Evolutionary conservation across 1,140 invertebrate genomes (phyloP), one percentile per base, ranked within the genome.

Genomic region (Probaryconus sp.): DNA sequence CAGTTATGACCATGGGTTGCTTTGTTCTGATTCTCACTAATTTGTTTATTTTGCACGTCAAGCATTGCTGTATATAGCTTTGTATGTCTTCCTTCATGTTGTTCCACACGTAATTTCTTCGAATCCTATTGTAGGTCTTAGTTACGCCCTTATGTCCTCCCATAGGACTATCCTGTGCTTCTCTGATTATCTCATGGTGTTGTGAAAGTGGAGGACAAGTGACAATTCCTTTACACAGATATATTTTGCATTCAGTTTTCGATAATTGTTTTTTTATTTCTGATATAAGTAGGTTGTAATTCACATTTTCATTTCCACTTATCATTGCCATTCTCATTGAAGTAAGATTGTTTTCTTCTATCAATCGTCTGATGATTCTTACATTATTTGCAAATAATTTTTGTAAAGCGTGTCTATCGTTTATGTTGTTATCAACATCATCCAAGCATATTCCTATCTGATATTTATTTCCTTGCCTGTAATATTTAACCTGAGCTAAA

Each of bases 101-200:
- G n/a, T 38, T 28, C 69, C 74, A 77, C 24, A 61, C 68, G 31
- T 60, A 77, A 5, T 31, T 26, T 37, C 7, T 18, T 7, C 45
- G 1, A 6, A 70, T 13, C 1, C 33, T 11, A 6, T 47, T 9
- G 10, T 26, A 38, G 2, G 65, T 75, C 33, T 55, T 60, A 2
- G 48, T 30, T 1, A 45, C 11, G 1, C 71, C 64, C 14, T 48
- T 45, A 40, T 70, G 65, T 33, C 71, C 55, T 45, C 35, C 58
- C 14, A 61, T 24, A 16, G 10, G 1, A 14, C 18, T 10, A 14
- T 28, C 14, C 21, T 78, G 68, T 11, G 17, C 17, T 63, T 47
- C 35, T 38, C 18, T 3, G 2, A 51, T 37, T 26, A 64, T 17
- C 1, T 16, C 17, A 24, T 30, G 10, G 11, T 47, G 6, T n/a